Evolutionary conservation across 1,140 invertebrate species (phyloP), one percentile per base, ranked within the genome.

Genomic region (Megalonaias nervosa): DNA sequence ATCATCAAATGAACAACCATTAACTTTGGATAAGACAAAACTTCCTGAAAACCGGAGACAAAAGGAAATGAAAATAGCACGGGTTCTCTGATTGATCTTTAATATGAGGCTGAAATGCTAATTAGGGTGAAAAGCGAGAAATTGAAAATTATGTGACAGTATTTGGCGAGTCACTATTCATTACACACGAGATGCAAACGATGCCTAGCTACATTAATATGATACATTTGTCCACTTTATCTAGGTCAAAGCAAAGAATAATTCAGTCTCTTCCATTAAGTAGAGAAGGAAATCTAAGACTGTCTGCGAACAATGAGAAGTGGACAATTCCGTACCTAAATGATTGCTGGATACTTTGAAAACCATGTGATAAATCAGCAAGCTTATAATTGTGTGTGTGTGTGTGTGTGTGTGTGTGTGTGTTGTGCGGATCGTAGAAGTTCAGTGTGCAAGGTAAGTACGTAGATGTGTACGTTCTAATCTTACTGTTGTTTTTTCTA

Each of bases 401-500:
- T 31, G 57, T 48, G 38, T 48, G 38, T 6, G 31, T 31, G 31
- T 1, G 5, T 31, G 31, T 48, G 38, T 48, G n/a, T 31, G 26
- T 31, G 1, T 26, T 26, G 2, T 31, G 26, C 26, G 2, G 26
- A 31, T 31, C 26, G 26, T 31, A 67, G n/a, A 67, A 31, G 66
- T 67, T 31, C 21, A 67, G 19, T n/a, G 48, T 31, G 56, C 48
- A 31, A 55, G 56, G 48, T 15, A 48, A 55, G 56, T 67, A 67
- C 56, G 56, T 67, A 55, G 66, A 68, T 17, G 17, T 38, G 19
- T 56, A 19, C 74, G 16, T 31, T 17, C 57, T 69, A 5, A 13
- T 86, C 93, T 94, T 92, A 98, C 98, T 92, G 98, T 99, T 71
- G 98, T 99, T 91, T 98, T 98, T 91, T 99, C 98, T 77, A 99